Evolutionary conservation across 2,888 invertebrate genomes (phyloP), one percentile per base, ranked within the genome.

Genomic region (Dioctria rufipes): DNA sequence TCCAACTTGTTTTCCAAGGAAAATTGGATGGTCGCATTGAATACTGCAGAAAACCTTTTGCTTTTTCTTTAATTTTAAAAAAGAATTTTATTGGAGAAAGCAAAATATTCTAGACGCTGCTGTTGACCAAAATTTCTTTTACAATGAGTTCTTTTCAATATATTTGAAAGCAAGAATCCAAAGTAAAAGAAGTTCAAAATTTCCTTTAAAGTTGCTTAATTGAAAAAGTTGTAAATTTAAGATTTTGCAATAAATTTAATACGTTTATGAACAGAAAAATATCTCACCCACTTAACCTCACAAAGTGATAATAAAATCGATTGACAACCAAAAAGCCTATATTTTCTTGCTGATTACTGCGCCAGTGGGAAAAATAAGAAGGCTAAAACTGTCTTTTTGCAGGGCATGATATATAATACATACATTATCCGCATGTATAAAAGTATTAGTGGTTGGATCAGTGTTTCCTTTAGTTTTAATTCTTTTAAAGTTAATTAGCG

Each of bases 1-100:
- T 88, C 89, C 89, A 90, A 89, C 87, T 87, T 86, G 86, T 86
- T 80, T 80, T 40, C 37, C 81, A 78, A 80, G 78, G 78, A 82
- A 85, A 85, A 86, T 89, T 89, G 89, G 89, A 89, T 86, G 86
- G 87, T 88, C 89, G 87, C 88, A 89, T 89, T 89, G 89, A 86
- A 86, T 87, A 88, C 86, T 86, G 86, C 86, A 88, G 88, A 87
- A 87, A 85, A 85, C 86, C 87, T 85, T 83, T 42, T 65, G 40
- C 42, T 73, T 11, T 13, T 43, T n/a, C 39, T 43, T 39, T 75
- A 60, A 40, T 60, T 46, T 8, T 42, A 43, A 60, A 8, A 25
- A 43, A 54, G 13, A 3, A 60, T 58, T 60, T 58, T 42, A 37
- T 75, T 11, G 40, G n/a, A 9, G n/a, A 60, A 13, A 13, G 13